Percentiles rank a stretch among this genome's conserved stretches.
phyloP scores from a whole-genome alignment of 2,797 vertebrate genomes.

The Xenops minutus region DNA sequence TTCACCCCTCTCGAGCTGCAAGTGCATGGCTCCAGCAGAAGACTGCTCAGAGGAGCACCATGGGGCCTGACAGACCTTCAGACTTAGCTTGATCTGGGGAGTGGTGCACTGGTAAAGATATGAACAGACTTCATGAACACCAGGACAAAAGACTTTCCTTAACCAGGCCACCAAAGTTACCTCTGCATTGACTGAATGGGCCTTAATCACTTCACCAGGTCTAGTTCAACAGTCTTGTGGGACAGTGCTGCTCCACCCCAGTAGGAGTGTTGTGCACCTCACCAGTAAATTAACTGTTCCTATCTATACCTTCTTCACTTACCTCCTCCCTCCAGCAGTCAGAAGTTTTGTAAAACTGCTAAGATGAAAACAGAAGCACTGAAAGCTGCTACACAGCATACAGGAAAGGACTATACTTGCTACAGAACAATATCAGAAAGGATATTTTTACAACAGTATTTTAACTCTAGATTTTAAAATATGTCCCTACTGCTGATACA shows the following conservation, averaged over 20 bases:
- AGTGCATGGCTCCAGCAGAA: background rate
- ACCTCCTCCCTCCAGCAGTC: background rate
- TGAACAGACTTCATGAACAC: background rate
- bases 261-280: background rate
- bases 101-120: background rate
- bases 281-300: background rate
- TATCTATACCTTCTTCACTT: background rate
- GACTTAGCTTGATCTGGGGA: background rate
- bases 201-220: background rate
- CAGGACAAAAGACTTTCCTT: background rate
- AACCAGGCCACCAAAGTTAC: background rate
- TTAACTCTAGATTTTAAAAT: background rate
- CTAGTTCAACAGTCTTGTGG: background rate
- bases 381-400: background rate
- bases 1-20: background rate
- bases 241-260: background rate
- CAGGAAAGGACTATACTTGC: background rate
- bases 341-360: background rate
- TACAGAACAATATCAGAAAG: background rate
- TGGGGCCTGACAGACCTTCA: background rate
- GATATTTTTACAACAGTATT: background rate
- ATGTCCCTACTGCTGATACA: background rate
- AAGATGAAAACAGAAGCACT: background rate
- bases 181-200: background rate
- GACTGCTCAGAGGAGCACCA: background rate